A percentile compares a stretch with the other conserved stretches of the same genome.
These are phyloP conservation scores for Cichlasoma orientale DNA, from an alignment of 2,797 vertebrate species.

Conservation along the genomic window DNA sequence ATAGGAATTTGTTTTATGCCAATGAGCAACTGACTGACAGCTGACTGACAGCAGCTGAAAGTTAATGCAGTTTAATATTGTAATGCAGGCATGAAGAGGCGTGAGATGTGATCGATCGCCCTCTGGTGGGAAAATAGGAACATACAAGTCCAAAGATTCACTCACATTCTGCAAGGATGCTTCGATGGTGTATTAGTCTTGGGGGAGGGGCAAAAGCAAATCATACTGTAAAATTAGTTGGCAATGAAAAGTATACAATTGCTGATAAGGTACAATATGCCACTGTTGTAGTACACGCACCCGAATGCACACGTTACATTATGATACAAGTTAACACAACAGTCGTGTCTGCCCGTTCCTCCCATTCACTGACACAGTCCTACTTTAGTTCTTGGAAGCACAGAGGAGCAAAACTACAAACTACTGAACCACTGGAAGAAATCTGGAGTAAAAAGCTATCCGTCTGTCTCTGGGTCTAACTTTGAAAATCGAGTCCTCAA, in stretches of 20 bases:
- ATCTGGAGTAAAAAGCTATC: conserved; percentile 68
- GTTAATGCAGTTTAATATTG: not conserved
- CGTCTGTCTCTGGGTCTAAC: conserved; percentile 43
- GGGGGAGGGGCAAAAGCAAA: not conserved
- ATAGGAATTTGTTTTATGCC: not conserved
- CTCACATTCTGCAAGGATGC: not conserved
- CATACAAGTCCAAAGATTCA: not conserved
- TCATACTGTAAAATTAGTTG: not conserved
- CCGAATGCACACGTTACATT: conserved; percentile 17
- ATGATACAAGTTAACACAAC: conserved; percentile 47
- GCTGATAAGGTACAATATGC: conserved; percentile 35
- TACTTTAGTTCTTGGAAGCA: conserved; percentile 79
- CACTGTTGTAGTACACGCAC: conserved; percentile 31
- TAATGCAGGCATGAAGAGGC: not conserved
- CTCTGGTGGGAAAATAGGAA: conserved; percentile 53
- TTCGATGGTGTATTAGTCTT: not conserved
- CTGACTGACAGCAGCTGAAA: conserved; percentile 21
- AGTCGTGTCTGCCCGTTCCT: conserved; percentile 56
- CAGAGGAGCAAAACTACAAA: conserved; percentile 74
- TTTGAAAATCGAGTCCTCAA: conserved; percentile 47
- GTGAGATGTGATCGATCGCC: conserved; percentile 38
- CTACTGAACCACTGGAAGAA: conserved; percentile 77
- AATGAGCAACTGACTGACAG: conserved; percentile 21
- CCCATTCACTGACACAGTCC: conserved; percentile 36
- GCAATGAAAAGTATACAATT: conserved; percentile 36